phyloP scores from a whole-genome alignment of 2,888 invertebrate species.

The Taenaris catops region DNA sequence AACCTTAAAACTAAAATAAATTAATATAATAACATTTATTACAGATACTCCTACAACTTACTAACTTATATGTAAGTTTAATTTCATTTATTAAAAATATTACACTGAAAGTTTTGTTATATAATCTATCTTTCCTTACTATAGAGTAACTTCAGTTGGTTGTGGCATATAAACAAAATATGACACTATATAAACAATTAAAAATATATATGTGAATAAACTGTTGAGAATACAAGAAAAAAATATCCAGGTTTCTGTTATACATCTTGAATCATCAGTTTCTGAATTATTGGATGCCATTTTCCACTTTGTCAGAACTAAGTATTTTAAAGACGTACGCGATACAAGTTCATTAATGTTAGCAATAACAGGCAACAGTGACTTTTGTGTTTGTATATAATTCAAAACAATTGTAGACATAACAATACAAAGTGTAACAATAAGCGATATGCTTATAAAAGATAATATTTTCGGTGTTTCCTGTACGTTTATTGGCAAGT shows the following conservation, averaged over 20 bases:
- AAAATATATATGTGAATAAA: conserved; percentile 17
- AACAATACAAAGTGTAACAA: conserved; percentile 30
- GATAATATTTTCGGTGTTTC: conserved; percentile 36
- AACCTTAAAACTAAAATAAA: too few species aligned
- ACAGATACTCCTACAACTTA: not conserved
- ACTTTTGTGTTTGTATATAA: conserved; percentile 25
- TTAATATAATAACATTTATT: too few species aligned
- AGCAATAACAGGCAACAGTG: conserved; percentile 27
- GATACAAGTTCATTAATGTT: conserved; percentile 30
- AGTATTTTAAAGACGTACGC: conserved; percentile 23
- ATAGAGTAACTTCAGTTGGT: too few species aligned
- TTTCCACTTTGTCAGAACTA: conserved; percentile 34
- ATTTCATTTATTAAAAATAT: too few species aligned
- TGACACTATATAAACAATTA: conserved; percentile 29
- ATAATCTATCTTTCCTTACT: too few species aligned
- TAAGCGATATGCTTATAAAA: conserved; percentile 36
- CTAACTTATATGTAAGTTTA: too few species aligned
- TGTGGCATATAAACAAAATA: conserved; percentile 33
- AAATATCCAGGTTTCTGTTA: conserved; percentile 31
- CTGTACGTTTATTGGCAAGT: conserved; percentile 32
- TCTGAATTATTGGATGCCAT: conserved; percentile 8
- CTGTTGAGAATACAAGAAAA: conserved; percentile 35
- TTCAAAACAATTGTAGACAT: conserved; percentile 31
- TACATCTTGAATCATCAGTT: conserved; percentile 4
- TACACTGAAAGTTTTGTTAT: too few species aligned